phyloP scores from a whole-genome alignment of 2,113 vertebrate genomes.

The Isichthys henryi region DNA sequence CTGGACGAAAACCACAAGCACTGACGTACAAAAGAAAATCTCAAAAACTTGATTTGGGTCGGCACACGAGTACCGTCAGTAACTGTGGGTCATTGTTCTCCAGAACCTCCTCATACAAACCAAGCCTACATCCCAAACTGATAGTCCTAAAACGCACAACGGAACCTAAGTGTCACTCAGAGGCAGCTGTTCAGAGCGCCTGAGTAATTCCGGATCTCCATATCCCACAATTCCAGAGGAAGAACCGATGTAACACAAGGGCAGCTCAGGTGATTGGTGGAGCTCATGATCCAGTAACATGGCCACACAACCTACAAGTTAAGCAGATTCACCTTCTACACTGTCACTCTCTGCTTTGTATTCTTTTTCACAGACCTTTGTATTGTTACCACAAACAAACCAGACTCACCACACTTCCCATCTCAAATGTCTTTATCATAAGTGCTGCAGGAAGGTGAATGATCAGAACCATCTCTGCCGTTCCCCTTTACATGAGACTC shows the following conservation, averaged over 20 bases:
- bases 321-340: neutral
- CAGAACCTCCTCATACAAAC: constrained; percentile 49
- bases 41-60: constrained; percentile 7
- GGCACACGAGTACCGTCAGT: neutral
- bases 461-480: neutral
- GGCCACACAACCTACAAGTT: neutral
- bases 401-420: constrained; percentile 18
- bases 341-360: neutral
- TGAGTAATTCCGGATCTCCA: neutral
- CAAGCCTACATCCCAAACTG: constrained; percentile 42
- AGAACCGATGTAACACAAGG: constrained; percentile 16
- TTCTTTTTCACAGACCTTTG: neutral
- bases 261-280: neutral
- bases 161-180: constrained; percentile 28
- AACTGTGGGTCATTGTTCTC: neutral
- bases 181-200: neutral
- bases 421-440: constrained; percentile 17
- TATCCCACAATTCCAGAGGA: constrained; percentile 8
- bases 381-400: neutral
- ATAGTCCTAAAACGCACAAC: constrained; percentile 47
- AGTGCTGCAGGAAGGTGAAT: constrained; percentile 16
- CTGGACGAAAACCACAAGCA: constrained; percentile 55
- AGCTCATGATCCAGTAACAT: neutral
- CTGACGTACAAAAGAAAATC: constrained; percentile 35
- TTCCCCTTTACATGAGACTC: neutral